Percentiles rank a stretch among this genome's conserved stretches.
Evolutionary conservation across 2,113 vertebrate genomes (phyloP).

Genomic region (Hyperopisus bebe): DNA sequence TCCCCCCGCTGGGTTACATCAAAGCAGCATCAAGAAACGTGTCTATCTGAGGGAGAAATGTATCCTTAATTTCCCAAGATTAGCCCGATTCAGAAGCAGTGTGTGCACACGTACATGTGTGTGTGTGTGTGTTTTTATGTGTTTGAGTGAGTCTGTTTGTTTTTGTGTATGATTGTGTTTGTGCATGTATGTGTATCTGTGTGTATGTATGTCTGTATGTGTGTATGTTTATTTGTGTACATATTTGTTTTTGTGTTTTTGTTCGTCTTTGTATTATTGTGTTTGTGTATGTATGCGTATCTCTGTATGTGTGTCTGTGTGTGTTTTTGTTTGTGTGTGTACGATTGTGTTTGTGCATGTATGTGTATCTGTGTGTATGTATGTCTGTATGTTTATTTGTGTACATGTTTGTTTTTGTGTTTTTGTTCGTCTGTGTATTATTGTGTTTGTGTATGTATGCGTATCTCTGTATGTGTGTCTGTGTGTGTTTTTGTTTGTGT

Average conservation of each 20-base stretch:
- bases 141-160: not conserved
- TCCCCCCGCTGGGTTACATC: constrained; percentile 56
- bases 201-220: not conserved
- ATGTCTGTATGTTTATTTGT: not conserved
- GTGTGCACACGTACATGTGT: constrained; percentile 8
- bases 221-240: not conserved
- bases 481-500: not conserved
- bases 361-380: not conserved
- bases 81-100: constrained; percentile 29
- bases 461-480: not conserved
- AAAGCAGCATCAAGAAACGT: constrained; percentile 63
- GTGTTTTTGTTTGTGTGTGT: too few relatives aligned
- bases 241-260: not conserved
- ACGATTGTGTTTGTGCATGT: too few relatives aligned
- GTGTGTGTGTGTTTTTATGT: constrained; percentile 6
- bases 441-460: not conserved
- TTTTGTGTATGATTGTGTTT: not conserved
- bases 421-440: not conserved
- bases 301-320: not conserved
- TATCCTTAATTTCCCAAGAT: constrained; percentile 52
- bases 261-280: not conserved
- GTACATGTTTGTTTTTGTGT: not conserved
- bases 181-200: not conserved
- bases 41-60: constrained; percentile 49
- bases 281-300: not conserved